A percentile compares a stretch with the other conserved stretches of the same genome.
Evolutionary conservation across 2,888 invertebrate genomes (phyloP).

Genomic region (Autographa pulchrina): DNA sequence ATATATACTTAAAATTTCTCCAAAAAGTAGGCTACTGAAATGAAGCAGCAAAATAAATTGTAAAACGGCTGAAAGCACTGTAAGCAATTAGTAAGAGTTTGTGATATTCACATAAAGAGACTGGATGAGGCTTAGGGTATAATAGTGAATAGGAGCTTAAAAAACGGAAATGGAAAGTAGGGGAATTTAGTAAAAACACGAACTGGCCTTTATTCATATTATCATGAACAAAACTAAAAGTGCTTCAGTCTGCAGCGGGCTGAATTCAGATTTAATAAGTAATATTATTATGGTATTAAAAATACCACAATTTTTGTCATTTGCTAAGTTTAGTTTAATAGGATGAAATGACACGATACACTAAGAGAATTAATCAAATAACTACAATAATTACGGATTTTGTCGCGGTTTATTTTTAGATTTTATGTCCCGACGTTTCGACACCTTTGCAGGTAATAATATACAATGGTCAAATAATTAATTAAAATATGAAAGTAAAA

Average conservation of each 20-base stretch:
- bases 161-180: neutral
- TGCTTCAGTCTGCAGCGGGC: too few relatives aligned
- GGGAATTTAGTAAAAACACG: neutral
- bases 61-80: conserved; percentile 61
- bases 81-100: conserved; percentile 64
- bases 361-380: too few relatives aligned
- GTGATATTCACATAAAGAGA: conserved; percentile 32
- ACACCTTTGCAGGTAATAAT: too few relatives aligned
- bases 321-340: too few relatives aligned
- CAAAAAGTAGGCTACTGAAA: conserved; percentile 36
- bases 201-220: neutral
- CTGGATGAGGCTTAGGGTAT: conserved; percentile 36
- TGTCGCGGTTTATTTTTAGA: too few relatives aligned
- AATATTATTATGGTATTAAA: too few relatives aligned
- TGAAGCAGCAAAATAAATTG: conserved; percentile 63
- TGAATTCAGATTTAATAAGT: neutral
- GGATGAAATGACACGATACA: too few relatives aligned
- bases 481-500: too few relatives aligned
- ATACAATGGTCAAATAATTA: too few relatives aligned
- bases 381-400: too few relatives aligned
- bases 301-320: too few relatives aligned
- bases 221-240: neutral
- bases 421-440: too few relatives aligned
- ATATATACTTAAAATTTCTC: neutral
- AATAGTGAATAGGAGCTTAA: neutral